phyloP scores from a whole-genome alignment of 35 echinoderm and acorn worm species.

The Ophioderma brevispina region DNA sequence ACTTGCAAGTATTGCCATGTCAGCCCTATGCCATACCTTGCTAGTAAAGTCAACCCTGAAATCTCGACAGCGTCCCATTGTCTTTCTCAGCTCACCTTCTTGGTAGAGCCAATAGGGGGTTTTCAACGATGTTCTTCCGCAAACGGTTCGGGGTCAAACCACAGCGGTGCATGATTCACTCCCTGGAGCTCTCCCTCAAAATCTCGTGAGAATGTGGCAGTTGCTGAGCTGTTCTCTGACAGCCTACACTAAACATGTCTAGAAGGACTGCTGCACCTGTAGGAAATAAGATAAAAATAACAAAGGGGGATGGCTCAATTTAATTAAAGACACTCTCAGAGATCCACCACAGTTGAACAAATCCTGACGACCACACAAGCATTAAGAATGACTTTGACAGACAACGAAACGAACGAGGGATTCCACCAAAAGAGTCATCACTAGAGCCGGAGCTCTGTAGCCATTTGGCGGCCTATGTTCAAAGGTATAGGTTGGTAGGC shows the following conservation, averaged over 20 bases:
- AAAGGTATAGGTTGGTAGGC: no score
- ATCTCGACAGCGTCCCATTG: not conserved
- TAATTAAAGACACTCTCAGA: not conserved
- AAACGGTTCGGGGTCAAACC: slow-evolving; percentile 45
- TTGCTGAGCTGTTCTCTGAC: not conserved
- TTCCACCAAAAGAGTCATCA: no score
- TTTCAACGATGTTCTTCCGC: slow-evolving; percentile 48
- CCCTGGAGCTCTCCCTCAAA: slow-evolving; percentile 30
- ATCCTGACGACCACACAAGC: not conserved
- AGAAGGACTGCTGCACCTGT: slow-evolving; percentile 58
- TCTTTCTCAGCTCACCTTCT: not conserved
- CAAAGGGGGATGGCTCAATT: not conserved
- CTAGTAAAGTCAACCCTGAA: slow-evolving; percentile 16
- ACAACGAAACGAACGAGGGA: no score
- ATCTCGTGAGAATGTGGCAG: slow-evolving; percentile 5
- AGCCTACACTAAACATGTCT: slow-evolving; percentile 59
- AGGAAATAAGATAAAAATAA: not conserved
- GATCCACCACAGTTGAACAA: not conserved
- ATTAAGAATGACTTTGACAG: not conserved
- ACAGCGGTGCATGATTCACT: not conserved
- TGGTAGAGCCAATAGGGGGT: slow-evolving; percentile 32
- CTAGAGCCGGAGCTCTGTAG: no score
- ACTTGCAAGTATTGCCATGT: no score
- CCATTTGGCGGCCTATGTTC: no score
- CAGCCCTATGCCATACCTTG: not conserved